phyloP scores from a whole-genome alignment of 2,888 invertebrate species.

The Cyclophora punctaria region DNA sequence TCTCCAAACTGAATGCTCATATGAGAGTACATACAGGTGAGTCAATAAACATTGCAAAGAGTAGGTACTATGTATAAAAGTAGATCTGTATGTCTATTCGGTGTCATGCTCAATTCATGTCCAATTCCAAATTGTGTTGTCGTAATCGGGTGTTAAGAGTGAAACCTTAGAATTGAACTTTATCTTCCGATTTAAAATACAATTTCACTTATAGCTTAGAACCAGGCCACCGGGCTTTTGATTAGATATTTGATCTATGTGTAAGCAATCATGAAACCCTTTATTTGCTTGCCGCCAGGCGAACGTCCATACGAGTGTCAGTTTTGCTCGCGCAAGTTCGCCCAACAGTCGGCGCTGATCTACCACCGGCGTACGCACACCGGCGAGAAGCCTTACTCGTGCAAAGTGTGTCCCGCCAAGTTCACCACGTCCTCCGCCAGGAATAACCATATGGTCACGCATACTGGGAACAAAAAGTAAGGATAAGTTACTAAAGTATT shows the following conservation, averaged over 20 bases:
- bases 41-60: conserved; percentile 1
- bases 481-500: neutral
- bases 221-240: no score
- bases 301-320: conserved; percentile 70
- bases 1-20: conserved; percentile 70
- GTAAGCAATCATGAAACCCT: neutral
- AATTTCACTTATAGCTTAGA: no score
- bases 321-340: conserved; percentile 64
- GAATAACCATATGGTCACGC: conserved; percentile 67
- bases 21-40: conserved; percentile 69
- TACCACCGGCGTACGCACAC: conserved; percentile 72
- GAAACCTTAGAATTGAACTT: no score
- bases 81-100: no score
- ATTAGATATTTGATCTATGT: neutral
- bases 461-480: conserved; percentile 61
- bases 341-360: conserved; percentile 69
- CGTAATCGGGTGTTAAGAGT: no score
- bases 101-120: no score
- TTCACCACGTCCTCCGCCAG: conserved; percentile 70
- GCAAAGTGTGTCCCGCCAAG: conserved; percentile 59
- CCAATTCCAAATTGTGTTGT: no score
- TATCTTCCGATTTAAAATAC: no score
- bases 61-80: no score
- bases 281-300: conserved; percentile 29
- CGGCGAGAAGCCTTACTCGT: conserved; percentile 68